phyloP scores from a whole-genome alignment of 1,140 invertebrate species.

The Heliconius eleuchia region DNA sequence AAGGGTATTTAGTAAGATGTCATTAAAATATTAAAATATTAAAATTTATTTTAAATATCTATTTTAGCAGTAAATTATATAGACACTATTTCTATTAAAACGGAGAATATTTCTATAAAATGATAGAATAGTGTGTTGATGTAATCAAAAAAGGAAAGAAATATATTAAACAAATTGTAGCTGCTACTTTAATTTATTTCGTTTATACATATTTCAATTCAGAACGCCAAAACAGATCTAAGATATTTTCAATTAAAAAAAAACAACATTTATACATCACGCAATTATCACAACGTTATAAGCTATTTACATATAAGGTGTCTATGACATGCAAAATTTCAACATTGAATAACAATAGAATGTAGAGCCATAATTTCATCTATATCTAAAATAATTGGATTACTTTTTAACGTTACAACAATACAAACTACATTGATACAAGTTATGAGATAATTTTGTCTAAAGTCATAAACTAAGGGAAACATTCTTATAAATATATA shows the following conservation, averaged over 20 bases:
- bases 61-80: too few relatives aligned
- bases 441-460: background rate
- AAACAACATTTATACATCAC: conserved; percentile 55
- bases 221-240: conserved; percentile 60
- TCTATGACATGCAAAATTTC: conserved; percentile 63
- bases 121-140: too few relatives aligned
- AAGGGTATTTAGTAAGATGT: too few relatives aligned
- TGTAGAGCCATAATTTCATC: conserved; percentile 59
- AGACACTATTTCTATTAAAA: too few relatives aligned
- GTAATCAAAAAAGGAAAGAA: background rate
- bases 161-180: conserved; percentile 18
- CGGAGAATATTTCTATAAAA: too few relatives aligned
- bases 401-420: conserved; percentile 52
- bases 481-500: background rate
- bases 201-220: conserved; percentile 63
- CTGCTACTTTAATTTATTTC: conserved; percentile 47
- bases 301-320: conserved; percentile 68
- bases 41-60: too few relatives aligned
- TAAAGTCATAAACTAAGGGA: background rate
- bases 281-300: conserved; percentile 45
- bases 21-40: too few relatives aligned
- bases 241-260: conserved; percentile 37
- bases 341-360: conserved; percentile 63
- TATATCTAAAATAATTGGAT: conserved; percentile 41
- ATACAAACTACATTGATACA: conserved; percentile 9